Evolutionary conservation across 2,888 invertebrate species (phyloP), one percentile per base, ranked within the genome.

Genomic region (Cheilosia urbana): DNA sequence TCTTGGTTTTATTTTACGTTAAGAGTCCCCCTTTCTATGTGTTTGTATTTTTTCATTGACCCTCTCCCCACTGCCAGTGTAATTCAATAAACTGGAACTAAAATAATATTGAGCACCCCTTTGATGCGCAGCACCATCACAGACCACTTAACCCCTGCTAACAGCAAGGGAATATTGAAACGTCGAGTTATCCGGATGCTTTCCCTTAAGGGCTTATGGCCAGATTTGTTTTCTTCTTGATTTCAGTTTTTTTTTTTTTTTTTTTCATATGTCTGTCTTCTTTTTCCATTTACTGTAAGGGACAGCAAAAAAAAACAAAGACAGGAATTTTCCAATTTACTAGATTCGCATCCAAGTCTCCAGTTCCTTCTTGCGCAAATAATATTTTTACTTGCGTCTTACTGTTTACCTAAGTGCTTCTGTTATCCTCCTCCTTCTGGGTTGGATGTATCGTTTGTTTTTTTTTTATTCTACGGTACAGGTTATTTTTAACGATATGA

Each of bases 21-120:
- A n/a, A 5, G 17, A 55, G 40, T 24, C 21, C 0, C 9, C 30
- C 21, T 37, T n/a, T 13, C 21, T 40, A n/a, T 40, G 27, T 40
- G 15, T 47, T 13, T 17, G 13, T 21, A 24, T 37, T 15, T 21
- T 47, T 49, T 11, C 19, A 40, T 24, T 63, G 24, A 55, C 55
- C 47, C 57, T 57, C 49, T 47, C 37, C 55, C 24, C 30, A 9
- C 27, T 65, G 47, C 57, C 57, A 65, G 13, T 53, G 21, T 34
- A 34, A 65, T 65, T 75, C 27, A 57, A 65, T 75, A 65, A 65
- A 75, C 65, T 65, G 75, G 57, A 57, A 75, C 65, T 75, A 65
- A 63, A 73, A 55, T 53, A 73, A 55, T 73, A 63, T 55, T 45
- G 60, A 72, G 49, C 37, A 71, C 58, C 71, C 53, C 34, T 62